Evolutionary conservation across 2,888 invertebrate species (phyloP).

Genomic region (Plutella xylostella): DNA sequence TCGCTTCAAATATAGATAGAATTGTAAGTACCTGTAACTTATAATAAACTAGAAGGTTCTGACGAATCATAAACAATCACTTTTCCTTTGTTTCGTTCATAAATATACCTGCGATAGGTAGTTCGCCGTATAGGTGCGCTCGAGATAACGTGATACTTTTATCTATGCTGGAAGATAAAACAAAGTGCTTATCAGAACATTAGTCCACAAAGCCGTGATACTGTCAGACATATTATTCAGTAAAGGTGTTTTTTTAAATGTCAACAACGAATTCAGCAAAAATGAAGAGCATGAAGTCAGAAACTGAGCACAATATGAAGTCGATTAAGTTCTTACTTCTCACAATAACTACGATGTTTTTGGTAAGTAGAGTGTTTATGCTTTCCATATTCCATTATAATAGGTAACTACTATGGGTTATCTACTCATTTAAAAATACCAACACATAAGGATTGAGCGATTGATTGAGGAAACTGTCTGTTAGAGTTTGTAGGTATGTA

Average conservation of each 20-base stretch:
- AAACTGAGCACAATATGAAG: conserved; percentile 58
- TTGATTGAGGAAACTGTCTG: no score
- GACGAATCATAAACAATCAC: no score
- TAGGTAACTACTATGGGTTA: no score
- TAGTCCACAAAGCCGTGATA: neutral
- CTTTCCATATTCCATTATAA: no score
- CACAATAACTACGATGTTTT: conserved; percentile 56
- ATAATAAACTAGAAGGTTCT: no score
- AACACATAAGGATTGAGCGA: no score
- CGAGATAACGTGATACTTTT: neutral
- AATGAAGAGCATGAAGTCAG: conserved; percentile 47
- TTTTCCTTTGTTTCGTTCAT: no score
- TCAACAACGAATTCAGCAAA: conserved; percentile 24
- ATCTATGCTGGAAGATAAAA: conserved; percentile 6
- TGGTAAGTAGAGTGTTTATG: conserved; percentile 55
- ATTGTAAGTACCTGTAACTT: no score
- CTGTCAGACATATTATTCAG: neutral
- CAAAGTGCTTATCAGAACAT: conserved; percentile 2
- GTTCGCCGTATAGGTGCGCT: neutral
- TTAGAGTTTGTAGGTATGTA: no score
- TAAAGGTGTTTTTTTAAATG: neutral
- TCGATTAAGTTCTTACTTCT: conserved; percentile 55
- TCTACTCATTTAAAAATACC: no score
- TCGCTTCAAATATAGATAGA: no score
- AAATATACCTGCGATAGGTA: no score